Percentiles rank a stretch among this genome's conserved stretches.
Evolutionary conservation across 35 echinoderm and acorn worm genomes (phyloP).

Genomic region (Ophiothrix spiculata): DNA sequence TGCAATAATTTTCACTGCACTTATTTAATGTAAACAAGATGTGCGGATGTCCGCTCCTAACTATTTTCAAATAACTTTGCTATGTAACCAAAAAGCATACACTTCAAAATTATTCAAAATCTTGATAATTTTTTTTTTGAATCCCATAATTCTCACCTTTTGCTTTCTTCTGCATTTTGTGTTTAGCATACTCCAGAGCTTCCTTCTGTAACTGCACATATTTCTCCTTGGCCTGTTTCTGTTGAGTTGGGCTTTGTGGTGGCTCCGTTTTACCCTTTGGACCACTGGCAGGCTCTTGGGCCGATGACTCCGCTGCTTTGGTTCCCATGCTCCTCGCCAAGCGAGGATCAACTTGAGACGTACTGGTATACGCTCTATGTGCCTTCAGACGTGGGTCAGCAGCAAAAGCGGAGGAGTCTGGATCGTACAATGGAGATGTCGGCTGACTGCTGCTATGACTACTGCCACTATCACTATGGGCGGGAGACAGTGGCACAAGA

Average conservation of each 20-base stretch:
- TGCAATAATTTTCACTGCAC: too few relatives aligned
- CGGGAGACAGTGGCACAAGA: neutral
- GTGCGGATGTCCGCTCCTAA: too few relatives aligned
- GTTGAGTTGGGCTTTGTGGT: too few relatives aligned
- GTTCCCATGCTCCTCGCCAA: neutral
- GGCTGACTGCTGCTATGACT: neutral
- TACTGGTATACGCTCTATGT: neutral
- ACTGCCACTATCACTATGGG: neutral
- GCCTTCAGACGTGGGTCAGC: neutral
- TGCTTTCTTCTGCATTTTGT: neutral
- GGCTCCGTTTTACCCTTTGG: too few relatives aligned
- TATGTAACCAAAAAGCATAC: too few relatives aligned
- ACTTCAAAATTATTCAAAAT: too few relatives aligned
- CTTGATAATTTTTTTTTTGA: too few relatives aligned
- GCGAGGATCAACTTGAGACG: slow-evolving; percentile 2
- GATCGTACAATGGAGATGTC: neutral
- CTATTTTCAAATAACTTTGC: too few relatives aligned
- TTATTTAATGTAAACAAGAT: too few relatives aligned
- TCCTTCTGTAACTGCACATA: neutral
- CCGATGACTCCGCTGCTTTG: too few relatives aligned
- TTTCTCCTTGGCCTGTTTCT: neutral
- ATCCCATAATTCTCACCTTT: neutral
- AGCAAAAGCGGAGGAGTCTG: neutral
- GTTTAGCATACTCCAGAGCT: neutral
- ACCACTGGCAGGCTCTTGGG: too few relatives aligned